These are phyloP conservation scores for Anas bernieri DNA, from an alignment of 2,797 vertebrate species.

Conservation along the genomic window DNA sequence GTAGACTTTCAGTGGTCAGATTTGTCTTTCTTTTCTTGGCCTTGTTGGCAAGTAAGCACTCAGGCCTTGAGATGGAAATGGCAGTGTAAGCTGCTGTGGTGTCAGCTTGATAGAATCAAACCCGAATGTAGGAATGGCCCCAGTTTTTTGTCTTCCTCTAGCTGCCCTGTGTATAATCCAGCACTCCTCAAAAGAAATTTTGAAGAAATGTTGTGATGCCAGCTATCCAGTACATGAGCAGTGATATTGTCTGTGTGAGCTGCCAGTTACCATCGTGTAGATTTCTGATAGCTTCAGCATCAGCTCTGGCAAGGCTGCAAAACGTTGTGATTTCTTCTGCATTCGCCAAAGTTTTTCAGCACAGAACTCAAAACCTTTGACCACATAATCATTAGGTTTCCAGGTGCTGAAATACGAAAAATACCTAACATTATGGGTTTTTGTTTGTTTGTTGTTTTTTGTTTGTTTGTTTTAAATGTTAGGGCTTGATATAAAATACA, in stretches of 20 bases:
- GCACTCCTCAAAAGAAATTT: not conserved
- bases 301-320: not conserved
- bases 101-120: not conserved
- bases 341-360: not conserved
- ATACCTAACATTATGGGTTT: not conserved
- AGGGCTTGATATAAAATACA: not conserved
- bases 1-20: not conserved
- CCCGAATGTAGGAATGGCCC: not conserved
- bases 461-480: not conserved
- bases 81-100: not conserved
- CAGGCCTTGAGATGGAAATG: not conserved
- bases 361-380: not conserved
- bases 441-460: not conserved
- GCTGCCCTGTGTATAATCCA: not conserved
- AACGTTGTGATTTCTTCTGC: not conserved
- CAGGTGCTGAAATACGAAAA: not conserved
- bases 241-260: not conserved
- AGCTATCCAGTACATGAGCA: not conserved
- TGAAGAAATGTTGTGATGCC: not conserved
- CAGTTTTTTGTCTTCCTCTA: not conserved
- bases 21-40: not conserved
- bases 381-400: not conserved
- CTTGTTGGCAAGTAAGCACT: not conserved
- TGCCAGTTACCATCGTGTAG: not conserved
- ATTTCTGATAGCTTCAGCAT: not conserved